These are phyloP conservation scores for Dicranocentrus wangi DNA, from an alignment of 2,888 invertebrate species.

Conservation along the genomic window DNA sequence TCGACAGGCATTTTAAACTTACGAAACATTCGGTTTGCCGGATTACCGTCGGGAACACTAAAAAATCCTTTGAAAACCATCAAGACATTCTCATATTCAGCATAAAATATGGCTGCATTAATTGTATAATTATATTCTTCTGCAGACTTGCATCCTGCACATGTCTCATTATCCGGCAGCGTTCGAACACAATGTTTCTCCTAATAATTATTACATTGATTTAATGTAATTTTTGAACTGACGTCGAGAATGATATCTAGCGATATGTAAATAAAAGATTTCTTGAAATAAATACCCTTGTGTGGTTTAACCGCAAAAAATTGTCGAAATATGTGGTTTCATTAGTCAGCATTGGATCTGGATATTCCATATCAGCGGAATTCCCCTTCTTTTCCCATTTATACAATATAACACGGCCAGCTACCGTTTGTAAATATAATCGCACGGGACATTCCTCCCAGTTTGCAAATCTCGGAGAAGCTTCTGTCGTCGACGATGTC, in stretches of 20 bases:
- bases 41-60: constrained; percentile 27
- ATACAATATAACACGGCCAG: constrained; percentile 19
- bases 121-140: constrained; percentile 12
- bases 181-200: constrained; percentile 26
- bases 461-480: background rate
- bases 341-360: constrained; percentile 1
- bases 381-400: constrained; percentile 21
- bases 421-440: constrained; percentile 6
- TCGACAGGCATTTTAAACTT: background rate
- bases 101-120: constrained; percentile 39
- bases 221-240: no score
- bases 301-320: constrained; percentile 12
- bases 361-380: background rate
- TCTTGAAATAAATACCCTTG: constrained; percentile 3
- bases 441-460: constrained; percentile 21
- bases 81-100: background rate
- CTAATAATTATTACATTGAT: no score
- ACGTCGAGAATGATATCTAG: no score
- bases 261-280: no score
- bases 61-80: constrained; percentile 51
- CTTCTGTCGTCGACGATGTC: background rate
- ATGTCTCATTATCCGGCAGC: constrained; percentile 9
- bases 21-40: constrained; percentile 38
- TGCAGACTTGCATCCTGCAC: constrained; percentile 6
- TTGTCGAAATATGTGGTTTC: constrained; percentile 36